Conservation (phyloP, 1,140 invertebrate genomes). For the Scaptomyza pallida region DNA sequence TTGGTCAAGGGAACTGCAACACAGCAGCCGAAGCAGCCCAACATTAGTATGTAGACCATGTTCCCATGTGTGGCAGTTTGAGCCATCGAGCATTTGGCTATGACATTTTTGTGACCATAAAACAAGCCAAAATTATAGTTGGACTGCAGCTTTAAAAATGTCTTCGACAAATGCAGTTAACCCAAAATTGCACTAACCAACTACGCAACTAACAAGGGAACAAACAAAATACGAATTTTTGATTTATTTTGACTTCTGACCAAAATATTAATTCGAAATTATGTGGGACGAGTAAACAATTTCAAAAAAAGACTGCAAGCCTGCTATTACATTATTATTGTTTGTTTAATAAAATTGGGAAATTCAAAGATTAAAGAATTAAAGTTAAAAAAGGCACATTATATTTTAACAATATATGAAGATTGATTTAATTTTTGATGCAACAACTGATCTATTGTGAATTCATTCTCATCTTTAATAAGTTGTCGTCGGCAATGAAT, state of each 20-base stretch:
- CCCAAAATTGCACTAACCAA: conserved; percentile 3
- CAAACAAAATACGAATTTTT: not conserved
- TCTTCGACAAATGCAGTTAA: conserved; percentile 4
- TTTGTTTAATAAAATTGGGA: too few species aligned
- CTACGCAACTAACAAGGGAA: not conserved
- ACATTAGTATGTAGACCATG: conserved; percentile 71
- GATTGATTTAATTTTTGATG: too few species aligned
- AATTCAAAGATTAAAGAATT: too few species aligned
- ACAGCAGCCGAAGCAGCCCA: conserved; percentile 5
- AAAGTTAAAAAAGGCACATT: too few species aligned
- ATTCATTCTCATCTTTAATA: conserved; percentile 15
- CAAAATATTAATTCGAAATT: conserved; percentile 4
- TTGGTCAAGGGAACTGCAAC: conserved; percentile 38
- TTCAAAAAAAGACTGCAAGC: too few species aligned
- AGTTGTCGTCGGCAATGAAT: too few species aligned
- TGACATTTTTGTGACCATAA: conserved; percentile 35
- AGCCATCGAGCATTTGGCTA: conserved; percentile 53
- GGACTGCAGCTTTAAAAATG: conserved; percentile 29
- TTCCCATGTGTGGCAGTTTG: conserved; percentile 40
- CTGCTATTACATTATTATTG: too few species aligned
- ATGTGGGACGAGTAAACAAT: not conserved
- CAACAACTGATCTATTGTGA: too few species aligned
- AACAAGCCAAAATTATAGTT: conserved; percentile 46
- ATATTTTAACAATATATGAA: too few species aligned
- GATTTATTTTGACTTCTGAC: conserved; percentile 12